Conservation (phyloP, 1,140 invertebrate species). For the Zaprionus nigranus region DNA sequence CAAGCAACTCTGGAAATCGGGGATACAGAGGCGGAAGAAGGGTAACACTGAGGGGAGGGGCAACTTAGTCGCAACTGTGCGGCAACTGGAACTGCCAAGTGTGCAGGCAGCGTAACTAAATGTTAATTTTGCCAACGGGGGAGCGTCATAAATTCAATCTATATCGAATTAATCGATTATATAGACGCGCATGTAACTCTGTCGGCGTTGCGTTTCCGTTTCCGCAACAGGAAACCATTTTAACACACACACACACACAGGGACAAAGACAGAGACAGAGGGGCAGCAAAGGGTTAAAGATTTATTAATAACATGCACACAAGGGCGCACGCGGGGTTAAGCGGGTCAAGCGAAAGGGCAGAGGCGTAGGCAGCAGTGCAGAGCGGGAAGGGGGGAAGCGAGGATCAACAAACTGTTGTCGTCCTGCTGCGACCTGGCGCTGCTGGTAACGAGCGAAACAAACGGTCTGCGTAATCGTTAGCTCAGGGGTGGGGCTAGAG, state of each 20-base stretch:
- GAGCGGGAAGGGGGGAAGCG: background rate
- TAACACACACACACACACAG: conserved; percentile 19
- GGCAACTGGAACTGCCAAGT: conserved; percentile 20
- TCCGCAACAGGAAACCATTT: conserved; percentile 77
- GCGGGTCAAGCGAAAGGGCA: conserved; percentile 28
- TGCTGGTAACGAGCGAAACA: conserved; percentile 81
- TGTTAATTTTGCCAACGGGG: conserved; percentile 36
- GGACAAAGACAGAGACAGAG: conserved; percentile 29
- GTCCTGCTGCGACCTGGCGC: conserved; percentile 62
- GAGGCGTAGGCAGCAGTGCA: background rate
- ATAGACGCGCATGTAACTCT: conserved; percentile 61
- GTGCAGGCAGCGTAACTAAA: conserved; percentile 45
- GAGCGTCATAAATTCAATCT: conserved; percentile 81
- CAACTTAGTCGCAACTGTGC: background rate
- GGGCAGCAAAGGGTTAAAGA: conserved; percentile 74
- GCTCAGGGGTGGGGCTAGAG: background rate
- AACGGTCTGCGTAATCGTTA: conserved; percentile 43
- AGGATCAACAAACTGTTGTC: conserved; percentile 45
- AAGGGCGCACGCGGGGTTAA: conserved; percentile 6
- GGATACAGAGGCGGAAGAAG: background rate
- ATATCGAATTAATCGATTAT: conserved; percentile 84
- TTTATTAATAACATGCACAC: conserved; percentile 78
- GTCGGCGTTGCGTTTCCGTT: conserved; percentile 84
- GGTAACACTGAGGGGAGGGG: background rate
- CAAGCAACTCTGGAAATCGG: background rate